phyloP scores from a whole-genome alignment of 2,888 invertebrate genomes.

The Vannuccia rotundouncinata region DNA sequence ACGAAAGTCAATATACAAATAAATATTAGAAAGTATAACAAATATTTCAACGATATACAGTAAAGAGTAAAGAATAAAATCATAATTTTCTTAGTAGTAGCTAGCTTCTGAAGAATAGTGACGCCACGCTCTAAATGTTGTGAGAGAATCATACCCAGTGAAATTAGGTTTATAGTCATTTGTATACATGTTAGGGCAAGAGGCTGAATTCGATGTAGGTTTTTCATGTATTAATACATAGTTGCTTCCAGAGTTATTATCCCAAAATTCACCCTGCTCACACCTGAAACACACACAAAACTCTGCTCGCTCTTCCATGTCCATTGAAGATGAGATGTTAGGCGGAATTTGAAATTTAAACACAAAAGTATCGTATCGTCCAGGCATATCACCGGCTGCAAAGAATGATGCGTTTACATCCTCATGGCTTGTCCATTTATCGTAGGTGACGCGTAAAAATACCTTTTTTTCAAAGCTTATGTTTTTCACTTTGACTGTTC shows the following conservation, averaged over 20 bases:
- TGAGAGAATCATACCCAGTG: conserved; percentile 5
- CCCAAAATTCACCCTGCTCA: conserved; percentile 1
- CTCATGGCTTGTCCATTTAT: background rate
- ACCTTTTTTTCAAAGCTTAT: background rate
- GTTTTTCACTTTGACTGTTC: conserved; percentile 2
- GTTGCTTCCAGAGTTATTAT: background rate
- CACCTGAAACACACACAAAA: background rate
- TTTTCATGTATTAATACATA: background rate
- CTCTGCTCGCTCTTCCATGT: background rate
- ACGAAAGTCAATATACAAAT: background rate
- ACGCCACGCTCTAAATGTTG: background rate
- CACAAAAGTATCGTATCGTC: background rate
- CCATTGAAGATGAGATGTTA: background rate
- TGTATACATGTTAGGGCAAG: background rate
- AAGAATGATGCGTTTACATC: background rate
- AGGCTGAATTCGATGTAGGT: background rate
- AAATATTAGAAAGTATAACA: background rate
- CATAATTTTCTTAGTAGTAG: background rate
- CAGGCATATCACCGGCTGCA: background rate
- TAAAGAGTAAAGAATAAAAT: background rate
- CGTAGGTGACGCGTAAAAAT: background rate
- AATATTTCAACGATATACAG: background rate
- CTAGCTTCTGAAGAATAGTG: background rate
- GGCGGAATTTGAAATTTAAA: conserved; percentile 12
- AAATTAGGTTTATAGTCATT: background rate